phyloP scores from a whole-genome alignment of 2,888 invertebrate genomes.

The Muschampia plurimacula region DNA sequence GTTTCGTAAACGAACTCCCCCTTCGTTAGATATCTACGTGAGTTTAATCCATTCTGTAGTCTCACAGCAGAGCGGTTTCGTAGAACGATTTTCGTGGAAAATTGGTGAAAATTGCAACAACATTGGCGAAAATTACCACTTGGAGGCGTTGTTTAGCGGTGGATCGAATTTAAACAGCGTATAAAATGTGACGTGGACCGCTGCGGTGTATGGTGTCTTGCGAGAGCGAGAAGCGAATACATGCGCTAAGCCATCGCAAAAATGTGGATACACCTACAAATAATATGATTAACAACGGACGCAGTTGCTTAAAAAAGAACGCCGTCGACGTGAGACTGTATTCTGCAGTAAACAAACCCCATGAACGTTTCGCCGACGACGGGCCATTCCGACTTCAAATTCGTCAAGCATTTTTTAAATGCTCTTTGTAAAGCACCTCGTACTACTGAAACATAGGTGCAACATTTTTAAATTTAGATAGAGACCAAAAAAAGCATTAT shows the following conservation, averaged over 20 bases:
- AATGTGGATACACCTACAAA: conserved; percentile 49
- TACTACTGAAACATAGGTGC: conserved; percentile 15
- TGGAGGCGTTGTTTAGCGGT: conserved; percentile 75
- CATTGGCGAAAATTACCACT: conserved; percentile 81
- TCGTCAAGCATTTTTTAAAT: conserved; percentile 15
- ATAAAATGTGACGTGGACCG: conserved; percentile 63
- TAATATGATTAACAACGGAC: conserved; percentile 36
- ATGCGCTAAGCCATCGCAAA: conserved; percentile 47
- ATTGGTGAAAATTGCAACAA: conserved; percentile 84
- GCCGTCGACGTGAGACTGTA: conserved; percentile 20
- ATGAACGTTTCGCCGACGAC: conserved; percentile 29
- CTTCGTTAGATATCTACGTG: conserved; percentile 85
- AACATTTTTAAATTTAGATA: conserved; percentile 10
- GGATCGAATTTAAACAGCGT: conserved; percentile 69
- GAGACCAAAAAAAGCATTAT: background rate
- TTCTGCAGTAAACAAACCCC: conserved; percentile 38
- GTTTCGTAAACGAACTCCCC: conserved; percentile 78
- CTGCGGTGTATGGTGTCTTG: conserved; percentile 55
- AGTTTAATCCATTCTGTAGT: conserved; percentile 78
- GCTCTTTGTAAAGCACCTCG: conserved; percentile 5
- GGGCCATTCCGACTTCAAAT: conserved; percentile 29
- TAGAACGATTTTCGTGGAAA: conserved; percentile 74
- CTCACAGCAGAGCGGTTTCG: conserved; percentile 63
- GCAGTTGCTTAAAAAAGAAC: conserved; percentile 30
- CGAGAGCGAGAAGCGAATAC: conserved; percentile 38